Percentiles rank a stretch among this genome's conserved stretches.
Evolutionary conservation across 2,888 invertebrate species (phyloP).

Genomic region (Leptopilina myrica): DNA sequence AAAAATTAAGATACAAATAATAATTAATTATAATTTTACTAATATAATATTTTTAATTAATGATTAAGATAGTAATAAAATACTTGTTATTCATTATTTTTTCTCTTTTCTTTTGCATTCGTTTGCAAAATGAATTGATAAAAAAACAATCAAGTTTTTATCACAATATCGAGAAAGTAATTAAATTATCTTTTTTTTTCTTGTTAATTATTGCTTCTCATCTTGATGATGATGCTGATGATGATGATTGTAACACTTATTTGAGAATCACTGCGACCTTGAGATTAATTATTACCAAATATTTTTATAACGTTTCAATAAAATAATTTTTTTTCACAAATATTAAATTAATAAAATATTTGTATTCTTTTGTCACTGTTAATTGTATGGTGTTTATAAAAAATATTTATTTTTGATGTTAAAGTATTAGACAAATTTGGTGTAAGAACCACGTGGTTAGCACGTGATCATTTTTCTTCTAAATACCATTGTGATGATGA

Average conservation of each 20-base stretch:
- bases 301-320: not conserved
- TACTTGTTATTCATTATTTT: too few relatives aligned
- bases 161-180: not conserved
- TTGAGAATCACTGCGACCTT: not conserved
- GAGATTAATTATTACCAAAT: not conserved
- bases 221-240: not conserved
- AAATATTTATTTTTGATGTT: not conserved
- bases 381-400: too few relatives aligned
- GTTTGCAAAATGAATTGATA: too few relatives aligned
- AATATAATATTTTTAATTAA: too few relatives aligned
- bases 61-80: too few relatives aligned
- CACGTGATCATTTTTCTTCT: conserved; percentile 1
- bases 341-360: too few relatives aligned
- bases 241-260: not conserved
- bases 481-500: not conserved
- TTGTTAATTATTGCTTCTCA: too few relatives aligned
- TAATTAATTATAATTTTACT: too few relatives aligned
- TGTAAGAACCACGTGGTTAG: not conserved
- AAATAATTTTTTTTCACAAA: not conserved
- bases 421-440: not conserved
- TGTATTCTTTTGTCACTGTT: too few relatives aligned
- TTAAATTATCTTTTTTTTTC: not conserved
- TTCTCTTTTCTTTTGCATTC: too few relatives aligned
- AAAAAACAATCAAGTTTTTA: not conserved
- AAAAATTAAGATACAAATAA: too few relatives aligned